A percentile compares a stretch with the other conserved stretches of the same genome.
Evolutionary conservation across 1,140 invertebrate genomes (phyloP).

Genomic region (Drosophila biarmipes): DNA sequence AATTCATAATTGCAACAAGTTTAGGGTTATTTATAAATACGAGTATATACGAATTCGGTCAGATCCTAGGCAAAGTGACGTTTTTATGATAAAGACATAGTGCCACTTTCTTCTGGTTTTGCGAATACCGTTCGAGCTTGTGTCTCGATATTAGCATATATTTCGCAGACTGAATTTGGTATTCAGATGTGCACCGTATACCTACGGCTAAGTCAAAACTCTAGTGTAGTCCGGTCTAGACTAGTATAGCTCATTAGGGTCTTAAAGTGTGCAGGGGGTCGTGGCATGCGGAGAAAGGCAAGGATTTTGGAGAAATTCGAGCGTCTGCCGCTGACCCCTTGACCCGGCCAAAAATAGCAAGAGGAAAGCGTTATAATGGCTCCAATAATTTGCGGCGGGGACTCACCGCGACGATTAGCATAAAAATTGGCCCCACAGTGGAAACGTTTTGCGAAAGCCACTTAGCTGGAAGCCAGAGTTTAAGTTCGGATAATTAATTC

Average conservation of each 20-base stretch:
- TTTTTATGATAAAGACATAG: slow-evolving; percentile 1
- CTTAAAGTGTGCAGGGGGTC: not conserved
- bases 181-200: slow-evolving; percentile 8
- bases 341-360: slow-evolving; percentile 24
- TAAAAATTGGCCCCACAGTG: slow-evolving; percentile 45
- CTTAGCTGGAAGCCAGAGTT: slow-evolving; percentile 44
- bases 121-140: slow-evolving; percentile 28
- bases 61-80: not conserved
- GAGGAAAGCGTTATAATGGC: slow-evolving; percentile 29
- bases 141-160: slow-evolving; percentile 30
- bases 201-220: slow-evolving; percentile 35
- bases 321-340: slow-evolving; percentile 31
- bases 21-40: not conserved
- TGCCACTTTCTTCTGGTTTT: slow-evolving; percentile 24
- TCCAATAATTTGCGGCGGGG: slow-evolving; percentile 56
- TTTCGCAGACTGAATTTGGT: slow-evolving; percentile 39
- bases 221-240: slow-evolving; percentile 3
- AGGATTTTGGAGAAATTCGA: slow-evolving; percentile 39
- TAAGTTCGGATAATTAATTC: slow-evolving; percentile 43
- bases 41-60: not conserved
- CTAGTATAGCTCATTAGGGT: slow-evolving; percentile 10
- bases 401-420: slow-evolving; percentile 64
- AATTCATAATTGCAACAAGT: slow-evolving; percentile 4
- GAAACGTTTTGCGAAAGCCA: slow-evolving; percentile 49
- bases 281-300: not conserved